phyloP scores from a whole-genome alignment of 1,140 invertebrate genomes.

The Meteorus sp. region DNA sequence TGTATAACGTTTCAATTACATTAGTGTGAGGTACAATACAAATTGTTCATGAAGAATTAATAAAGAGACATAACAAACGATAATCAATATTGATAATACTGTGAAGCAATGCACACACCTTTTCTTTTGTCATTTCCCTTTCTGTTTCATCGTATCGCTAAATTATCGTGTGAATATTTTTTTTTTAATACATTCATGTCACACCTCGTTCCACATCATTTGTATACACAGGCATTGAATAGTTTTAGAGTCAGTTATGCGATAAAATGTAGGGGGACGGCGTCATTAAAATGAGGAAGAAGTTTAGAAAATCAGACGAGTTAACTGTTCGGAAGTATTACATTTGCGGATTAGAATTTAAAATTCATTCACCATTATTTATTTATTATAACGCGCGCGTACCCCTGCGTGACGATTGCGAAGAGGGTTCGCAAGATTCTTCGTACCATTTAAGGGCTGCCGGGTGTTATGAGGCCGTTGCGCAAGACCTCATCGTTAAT shows the following conservation, averaged over 20 bases:
- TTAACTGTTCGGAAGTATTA: slow-evolving; percentile 9
- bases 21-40: no score
- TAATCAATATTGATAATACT: background rate
- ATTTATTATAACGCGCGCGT: slow-evolving; percentile 30
- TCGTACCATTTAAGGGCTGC: slow-evolving; percentile 3
- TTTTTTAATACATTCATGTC: slow-evolving; percentile 17
- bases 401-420: slow-evolving; percentile 38
- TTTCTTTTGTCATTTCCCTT: background rate
- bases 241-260: slow-evolving; percentile 21
- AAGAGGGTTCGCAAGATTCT: slow-evolving; percentile 11
- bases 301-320: no score
- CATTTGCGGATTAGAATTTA: slow-evolving; percentile 39
- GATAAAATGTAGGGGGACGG: slow-evolving; percentile 1
- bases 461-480: slow-evolving; percentile 20
- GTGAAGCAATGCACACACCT: background rate
- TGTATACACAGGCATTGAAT: no score
- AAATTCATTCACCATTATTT: slow-evolving; percentile 38
- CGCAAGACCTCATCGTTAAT: slow-evolving; percentile 30
- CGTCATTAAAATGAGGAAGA: background rate
- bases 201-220: slow-evolving; percentile 29
- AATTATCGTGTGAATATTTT: slow-evolving; percentile 26
- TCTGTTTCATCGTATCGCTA: background rate
- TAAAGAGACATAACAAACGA: background rate
- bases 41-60: background rate
- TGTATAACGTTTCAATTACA: no score